These are phyloP conservation scores for Myotis yumanensis DNA, from an alignment of 2,113 vertebrate genomes.

Conservation along the genomic window DNA sequence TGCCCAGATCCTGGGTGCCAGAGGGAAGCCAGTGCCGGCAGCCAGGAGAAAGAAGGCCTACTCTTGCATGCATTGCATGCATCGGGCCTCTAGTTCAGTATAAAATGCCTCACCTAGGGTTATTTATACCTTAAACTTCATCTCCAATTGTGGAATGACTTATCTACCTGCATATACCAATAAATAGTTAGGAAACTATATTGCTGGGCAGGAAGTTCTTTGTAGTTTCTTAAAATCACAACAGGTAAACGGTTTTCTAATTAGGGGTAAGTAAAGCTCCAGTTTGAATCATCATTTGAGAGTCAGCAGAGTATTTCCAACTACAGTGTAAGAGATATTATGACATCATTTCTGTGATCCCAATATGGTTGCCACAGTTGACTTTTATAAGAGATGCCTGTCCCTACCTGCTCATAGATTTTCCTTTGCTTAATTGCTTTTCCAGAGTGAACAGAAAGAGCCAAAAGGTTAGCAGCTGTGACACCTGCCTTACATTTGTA, in stretches of 20 bases:
- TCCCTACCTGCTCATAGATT: neutral
- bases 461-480: constrained; percentile 40
- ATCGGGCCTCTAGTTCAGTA: neutral
- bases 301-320: neutral
- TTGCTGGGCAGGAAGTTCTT: neutral
- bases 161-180: neutral
- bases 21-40: too few species aligned
- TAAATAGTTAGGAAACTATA: neutral
- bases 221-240: neutral
- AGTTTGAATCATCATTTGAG: neutral
- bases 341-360: neutral
- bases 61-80: too few species aligned
- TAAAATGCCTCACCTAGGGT: neutral
- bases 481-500: constrained; percentile 63
- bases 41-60: too few species aligned
- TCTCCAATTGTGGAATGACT: neutral
- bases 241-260: neutral
- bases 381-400: constrained; percentile 1
- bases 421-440: constrained; percentile 66
- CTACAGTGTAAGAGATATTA: neutral
- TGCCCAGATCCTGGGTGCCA: too few species aligned
- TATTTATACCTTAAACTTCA: neutral
- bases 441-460: constrained; percentile 50
- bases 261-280: neutral
- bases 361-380: neutral